Base-by-base conservation (phyloP, 2,113 vertebrate species). In the Haplochromis vanheusdeni region DNA sequence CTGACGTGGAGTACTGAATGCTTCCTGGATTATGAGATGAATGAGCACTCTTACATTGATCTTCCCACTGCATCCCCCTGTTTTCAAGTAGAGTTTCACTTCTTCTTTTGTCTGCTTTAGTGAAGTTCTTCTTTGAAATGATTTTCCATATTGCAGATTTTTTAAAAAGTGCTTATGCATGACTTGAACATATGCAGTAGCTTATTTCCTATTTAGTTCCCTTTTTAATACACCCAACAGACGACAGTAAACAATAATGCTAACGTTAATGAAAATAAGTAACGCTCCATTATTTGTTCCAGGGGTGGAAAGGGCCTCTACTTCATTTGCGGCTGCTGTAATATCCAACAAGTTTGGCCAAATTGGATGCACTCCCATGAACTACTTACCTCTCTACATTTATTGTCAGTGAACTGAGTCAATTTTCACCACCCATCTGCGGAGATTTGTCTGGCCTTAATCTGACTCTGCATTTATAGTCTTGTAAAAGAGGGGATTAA, bases 391-490 rank as follows among this genome's bases (percentile, higher is more conserved):
- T 81, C 84, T 79, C 86, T 84, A 85, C 86, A 87, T 89, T 92
- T 81, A 91, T 89, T 87, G 90, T 92, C 77, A 89, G 80, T 52
- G 90, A 91, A 91, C 47, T 42, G 56, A 90, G 85, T 85, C 83
- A 81, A 81, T 92, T 90, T 92, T 77, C 84, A 81, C 49, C 47
- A 79, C 23, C 89, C 82, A 35, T 91, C 82, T 95, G 80, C 5
- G 1, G 75, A 92, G 88, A 91, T 80, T 89, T 68, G 80, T 86
- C 82, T 80, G 86, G 82, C 87, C 75, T 86, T 91, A 89, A 92
- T 93, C 89, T 92, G 89, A 90, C 85, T 90, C 84, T 84, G 83
- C 73, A 82, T 86, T 94, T 91, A 91, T 85, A 81, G 81, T 83
- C 75, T 84, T 87, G 89, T 92, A 86, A 89, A 56, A 86, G 90